These are phyloP conservation scores for Cheilosia scutellata DNA, from an alignment of 2,888 invertebrate species.

Conservation along the genomic window DNA sequence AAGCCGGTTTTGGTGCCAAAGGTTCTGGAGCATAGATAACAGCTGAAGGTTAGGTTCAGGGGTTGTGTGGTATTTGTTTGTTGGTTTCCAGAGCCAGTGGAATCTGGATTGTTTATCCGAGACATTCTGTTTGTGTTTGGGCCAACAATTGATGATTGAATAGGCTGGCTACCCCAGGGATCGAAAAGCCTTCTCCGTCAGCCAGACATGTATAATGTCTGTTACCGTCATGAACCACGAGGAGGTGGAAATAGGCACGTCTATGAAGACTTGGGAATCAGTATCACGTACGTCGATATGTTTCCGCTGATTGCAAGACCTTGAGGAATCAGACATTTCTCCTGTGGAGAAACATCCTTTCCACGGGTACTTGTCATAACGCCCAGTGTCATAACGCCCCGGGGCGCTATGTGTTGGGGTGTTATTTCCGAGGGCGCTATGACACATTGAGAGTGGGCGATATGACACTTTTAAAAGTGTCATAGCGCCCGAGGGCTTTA, in stretches of 20 bases:
- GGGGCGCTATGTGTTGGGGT: no score
- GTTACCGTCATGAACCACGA: no score
- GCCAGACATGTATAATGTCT: no score
- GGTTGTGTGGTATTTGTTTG: not conserved
- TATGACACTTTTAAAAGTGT: no score
- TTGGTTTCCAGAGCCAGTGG: not conserved
- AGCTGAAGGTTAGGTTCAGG: not conserved
- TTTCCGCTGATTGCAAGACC: not conserved
- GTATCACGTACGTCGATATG: not conserved
- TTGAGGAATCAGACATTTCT: not conserved
- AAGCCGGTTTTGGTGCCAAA: not conserved
- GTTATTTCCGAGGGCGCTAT: no score
- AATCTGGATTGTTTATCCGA: not conserved
- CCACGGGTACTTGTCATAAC: no score
- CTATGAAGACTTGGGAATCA: not conserved
- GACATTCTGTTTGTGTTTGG: not conserved
- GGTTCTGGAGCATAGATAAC: not conserved
- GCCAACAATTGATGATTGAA: not conserved
- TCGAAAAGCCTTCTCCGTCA: not conserved
- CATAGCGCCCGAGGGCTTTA: no score
- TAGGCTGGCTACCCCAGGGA: not conserved
- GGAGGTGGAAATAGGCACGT: not conserved
- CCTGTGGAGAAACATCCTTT: no score
- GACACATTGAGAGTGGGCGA: no score
- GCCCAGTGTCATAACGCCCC: no score